Percentiles rank a stretch among this genome's conserved stretches.
phyloP scores from a whole-genome alignment of 2,888 invertebrate species.

The Sesia apiformis region DNA sequence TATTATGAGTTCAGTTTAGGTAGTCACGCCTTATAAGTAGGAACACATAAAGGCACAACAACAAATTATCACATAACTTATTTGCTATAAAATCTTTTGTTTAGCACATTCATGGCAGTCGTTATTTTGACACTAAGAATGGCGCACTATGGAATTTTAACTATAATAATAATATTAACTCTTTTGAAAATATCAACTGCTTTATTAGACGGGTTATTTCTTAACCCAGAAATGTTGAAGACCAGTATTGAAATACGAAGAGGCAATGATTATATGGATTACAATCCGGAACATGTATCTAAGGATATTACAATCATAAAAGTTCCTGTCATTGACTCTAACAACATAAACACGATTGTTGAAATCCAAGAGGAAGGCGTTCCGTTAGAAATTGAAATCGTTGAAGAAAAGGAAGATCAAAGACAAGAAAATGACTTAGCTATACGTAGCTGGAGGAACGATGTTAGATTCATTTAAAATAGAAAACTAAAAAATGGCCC shows the following conservation, averaged over 20 bases:
- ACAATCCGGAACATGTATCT: slow-evolving; percentile 25
- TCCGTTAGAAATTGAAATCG: background rate
- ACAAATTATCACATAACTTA: slow-evolving; percentile 19
- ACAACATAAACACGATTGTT: slow-evolving; percentile 8
- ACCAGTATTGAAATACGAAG: slow-evolving; percentile 20
- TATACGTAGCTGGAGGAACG: background rate
- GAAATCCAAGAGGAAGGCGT: slow-evolving; percentile 10
- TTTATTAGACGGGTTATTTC: slow-evolving; percentile 28
- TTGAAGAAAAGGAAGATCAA: background rate
- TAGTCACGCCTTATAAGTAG: background rate
- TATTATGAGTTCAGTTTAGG: background rate
- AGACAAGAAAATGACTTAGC: background rate
- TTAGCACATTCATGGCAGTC: slow-evolving; percentile 10
- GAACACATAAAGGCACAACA: background rate
- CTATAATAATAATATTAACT: slow-evolving; percentile 19
- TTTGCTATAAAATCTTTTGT: slow-evolving; percentile 12
- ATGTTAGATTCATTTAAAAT: background rate
- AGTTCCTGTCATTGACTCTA: slow-evolving; percentile 6
- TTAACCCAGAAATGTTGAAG: slow-evolving; percentile 46
- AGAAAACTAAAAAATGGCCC: too few relatives aligned
- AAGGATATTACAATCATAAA: slow-evolving; percentile 12
- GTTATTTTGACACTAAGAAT: slow-evolving; percentile 20
- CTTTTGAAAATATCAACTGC: slow-evolving; percentile 19
- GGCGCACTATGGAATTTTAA: slow-evolving; percentile 27
- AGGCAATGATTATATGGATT: slow-evolving; percentile 51